A percentile compares a stretch with the other conserved stretches of the same genome.
phyloP scores from a whole-genome alignment of 2,888 invertebrate genomes.

The Scaptomyza parva region DNA sequence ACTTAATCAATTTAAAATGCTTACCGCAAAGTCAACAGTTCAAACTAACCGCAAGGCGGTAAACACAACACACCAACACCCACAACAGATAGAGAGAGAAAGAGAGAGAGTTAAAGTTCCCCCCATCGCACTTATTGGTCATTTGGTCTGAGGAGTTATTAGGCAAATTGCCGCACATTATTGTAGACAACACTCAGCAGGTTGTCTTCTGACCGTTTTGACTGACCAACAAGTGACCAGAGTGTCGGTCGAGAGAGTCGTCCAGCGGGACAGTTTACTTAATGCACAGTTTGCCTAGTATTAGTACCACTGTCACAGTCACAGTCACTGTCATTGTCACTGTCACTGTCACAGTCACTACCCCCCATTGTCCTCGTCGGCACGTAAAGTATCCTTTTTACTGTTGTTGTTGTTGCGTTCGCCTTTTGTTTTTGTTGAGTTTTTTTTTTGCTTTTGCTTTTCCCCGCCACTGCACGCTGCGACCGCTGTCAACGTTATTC shows the following conservation, averaged over 20 bases:
- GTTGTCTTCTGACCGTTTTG: slow-evolving; percentile 63
- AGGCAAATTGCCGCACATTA: slow-evolving; percentile 70
- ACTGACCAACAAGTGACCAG: slow-evolving; percentile 62
- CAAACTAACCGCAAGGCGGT: slow-evolving; percentile 74
- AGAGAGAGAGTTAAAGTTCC: background rate
- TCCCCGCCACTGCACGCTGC: slow-evolving; percentile 41
- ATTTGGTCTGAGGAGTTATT: slow-evolving; percentile 55
- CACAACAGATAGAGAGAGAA: slow-evolving; percentile 6
- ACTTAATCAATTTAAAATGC: slow-evolving; percentile 80
- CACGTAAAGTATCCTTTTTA: slow-evolving; percentile 70
- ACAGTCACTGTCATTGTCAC: too few relatives aligned
- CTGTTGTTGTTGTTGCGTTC: too few relatives aligned
- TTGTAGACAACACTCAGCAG: slow-evolving; percentile 62
- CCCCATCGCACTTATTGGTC: background rate
- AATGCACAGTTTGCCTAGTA: slow-evolving; percentile 23
- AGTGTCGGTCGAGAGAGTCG: slow-evolving; percentile 8
- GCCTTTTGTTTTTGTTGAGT: slow-evolving; percentile 48
- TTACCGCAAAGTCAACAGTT: slow-evolving; percentile 76
- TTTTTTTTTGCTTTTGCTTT: slow-evolving; percentile 9
- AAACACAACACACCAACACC: slow-evolving; percentile 35
- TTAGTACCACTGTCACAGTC: slow-evolving; percentile 13
- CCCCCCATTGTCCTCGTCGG: slow-evolving; percentile 64
- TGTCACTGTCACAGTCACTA: too few relatives aligned
- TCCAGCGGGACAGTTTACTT: background rate
- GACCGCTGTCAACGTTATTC: slow-evolving; percentile 44